phyloP scores from a whole-genome alignment of 2,797 vertebrate genomes.

The Esox lucius region DNA sequence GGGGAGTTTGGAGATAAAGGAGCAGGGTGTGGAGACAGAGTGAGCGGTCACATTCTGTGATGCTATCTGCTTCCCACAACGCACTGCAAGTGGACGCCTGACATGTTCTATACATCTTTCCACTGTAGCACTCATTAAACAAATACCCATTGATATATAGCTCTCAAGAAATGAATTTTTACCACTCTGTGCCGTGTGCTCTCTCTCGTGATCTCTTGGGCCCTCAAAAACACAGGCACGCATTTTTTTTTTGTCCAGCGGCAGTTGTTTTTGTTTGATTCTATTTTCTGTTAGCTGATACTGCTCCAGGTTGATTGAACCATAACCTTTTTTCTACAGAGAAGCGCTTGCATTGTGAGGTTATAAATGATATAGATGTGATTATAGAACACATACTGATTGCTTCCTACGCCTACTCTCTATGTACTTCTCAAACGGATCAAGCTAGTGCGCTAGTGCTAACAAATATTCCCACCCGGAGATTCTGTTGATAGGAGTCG shows the following conservation, averaged over 20 bases:
- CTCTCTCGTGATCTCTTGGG: conserved; percentile 68
- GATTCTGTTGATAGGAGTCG: not conserved
- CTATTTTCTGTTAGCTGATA: conserved; percentile 44
- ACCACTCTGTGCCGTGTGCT: conserved; percentile 61
- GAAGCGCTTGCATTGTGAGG: conserved; percentile 17
- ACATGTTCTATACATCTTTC: conserved; percentile 95
- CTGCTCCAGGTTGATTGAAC: conserved; percentile 32
- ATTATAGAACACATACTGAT: conserved; percentile 43
- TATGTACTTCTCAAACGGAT: conserved; percentile 29
- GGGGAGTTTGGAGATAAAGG: conserved; percentile 86
- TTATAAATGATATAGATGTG: conserved; percentile 55
- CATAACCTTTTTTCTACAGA: conserved; percentile 35
- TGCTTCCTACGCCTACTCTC: conserved; percentile 11
- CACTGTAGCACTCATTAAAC: conserved; percentile 91
- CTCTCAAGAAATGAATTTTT: conserved; percentile 87
- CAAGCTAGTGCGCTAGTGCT: conserved; percentile 14
- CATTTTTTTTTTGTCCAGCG: conserved; percentile 44
- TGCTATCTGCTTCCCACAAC: conserved; percentile 89
- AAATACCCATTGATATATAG: conserved; percentile 85
- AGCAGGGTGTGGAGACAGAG: conserved; percentile 84
- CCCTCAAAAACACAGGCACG: conserved; percentile 45
- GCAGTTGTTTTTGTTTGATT: conserved; percentile 38
- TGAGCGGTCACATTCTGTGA: conserved; percentile 89
- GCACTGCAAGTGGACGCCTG: conserved; percentile 86
- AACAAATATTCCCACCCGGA: not conserved